Evolutionary conservation across 2,888 invertebrate species (phyloP), one percentile per base, ranked within the genome.

Genomic region (Hylaea fasciaria): DNA sequence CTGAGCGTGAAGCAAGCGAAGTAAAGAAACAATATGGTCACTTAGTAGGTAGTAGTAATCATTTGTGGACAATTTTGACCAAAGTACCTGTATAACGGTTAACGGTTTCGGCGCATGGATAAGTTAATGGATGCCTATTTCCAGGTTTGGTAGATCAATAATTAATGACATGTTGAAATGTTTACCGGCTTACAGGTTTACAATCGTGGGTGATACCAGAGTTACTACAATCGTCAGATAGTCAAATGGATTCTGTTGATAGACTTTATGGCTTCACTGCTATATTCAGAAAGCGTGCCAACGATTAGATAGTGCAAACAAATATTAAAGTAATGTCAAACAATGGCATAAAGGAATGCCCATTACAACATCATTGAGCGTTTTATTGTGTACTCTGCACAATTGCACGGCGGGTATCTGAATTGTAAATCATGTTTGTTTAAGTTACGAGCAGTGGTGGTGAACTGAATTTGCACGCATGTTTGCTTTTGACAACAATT

Each of bases 101-200:
- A n/a, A n/a, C n/a, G n/a, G n/a, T n/a, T n/a, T 32, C 32, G 32
- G 1, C 9, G 32, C 32, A 7, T 9, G 7, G 14, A 40, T n/a
- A 22, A 22, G 12, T n/a, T 54, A 59, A 59, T 59, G 54, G 59
- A 45, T 14, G 22, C 35, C 49, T 59, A 59, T 59, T 59, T 59
- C 45, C 37, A 17, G 37, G 13, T 13, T 14, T 14, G 16, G 13
- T 22, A 35, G 45, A 59, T 49, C 45, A 50, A 59, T 59, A 54
- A 50, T 59, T 54, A n/a, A 59, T 53, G 53, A 54, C 54, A 14
- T 54, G 54, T 29, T 59, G 54, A 59, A 59, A 59, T 49, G 41
- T 53, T 57, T 47, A 58, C 48, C 41, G 37, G 35, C 53, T 32
- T 22, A 28, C 14, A 51, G 37, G 41, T 58, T 32, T 22, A 28